phyloP scores from a whole-genome alignment of 2,797 vertebrate species.

The Channallabes apus region DNA sequence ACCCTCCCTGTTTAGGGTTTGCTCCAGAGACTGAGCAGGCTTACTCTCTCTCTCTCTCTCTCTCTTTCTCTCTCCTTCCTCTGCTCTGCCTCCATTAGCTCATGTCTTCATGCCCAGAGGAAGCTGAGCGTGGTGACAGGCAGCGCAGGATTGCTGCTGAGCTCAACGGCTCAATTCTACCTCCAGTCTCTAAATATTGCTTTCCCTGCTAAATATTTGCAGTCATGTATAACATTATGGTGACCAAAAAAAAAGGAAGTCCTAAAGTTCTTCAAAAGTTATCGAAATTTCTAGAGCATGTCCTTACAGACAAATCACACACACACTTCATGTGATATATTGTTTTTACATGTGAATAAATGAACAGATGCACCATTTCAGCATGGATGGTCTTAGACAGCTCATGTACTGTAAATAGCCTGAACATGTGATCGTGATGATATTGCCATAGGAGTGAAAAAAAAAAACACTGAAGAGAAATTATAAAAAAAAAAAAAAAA shows the following conservation, averaged over 20 bases:
- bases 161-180: constrained; percentile 35
- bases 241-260: neutral
- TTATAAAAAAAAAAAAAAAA: neutral
- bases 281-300: neutral
- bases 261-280: neutral
- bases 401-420: neutral
- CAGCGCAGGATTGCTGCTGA: constrained; percentile 59
- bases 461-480: neutral
- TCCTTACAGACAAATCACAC: neutral
- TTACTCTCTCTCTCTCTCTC: constrained; percentile 53
- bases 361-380: neutral
- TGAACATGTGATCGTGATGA: neutral
- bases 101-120: constrained; percentile 80
- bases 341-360: neutral
- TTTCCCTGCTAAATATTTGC: constrained; percentile 28
- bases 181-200: constrained; percentile 38
- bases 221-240: neutral
- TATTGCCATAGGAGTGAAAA: neutral
- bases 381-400: neutral
- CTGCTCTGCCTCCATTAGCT: constrained; percentile 77
- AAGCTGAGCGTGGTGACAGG: constrained; percentile 69
- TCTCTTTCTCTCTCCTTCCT: neutral
- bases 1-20: constrained; percentile 81
- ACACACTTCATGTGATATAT: no score
- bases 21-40: constrained; percentile 78